A percentile compares a stretch with the other conserved stretches of the same genome.
These are phyloP conservation scores for Poeciliopsis paucimaculata DNA, from an alignment of 2,797 vertebrate species.

Conservation along the genomic window DNA sequence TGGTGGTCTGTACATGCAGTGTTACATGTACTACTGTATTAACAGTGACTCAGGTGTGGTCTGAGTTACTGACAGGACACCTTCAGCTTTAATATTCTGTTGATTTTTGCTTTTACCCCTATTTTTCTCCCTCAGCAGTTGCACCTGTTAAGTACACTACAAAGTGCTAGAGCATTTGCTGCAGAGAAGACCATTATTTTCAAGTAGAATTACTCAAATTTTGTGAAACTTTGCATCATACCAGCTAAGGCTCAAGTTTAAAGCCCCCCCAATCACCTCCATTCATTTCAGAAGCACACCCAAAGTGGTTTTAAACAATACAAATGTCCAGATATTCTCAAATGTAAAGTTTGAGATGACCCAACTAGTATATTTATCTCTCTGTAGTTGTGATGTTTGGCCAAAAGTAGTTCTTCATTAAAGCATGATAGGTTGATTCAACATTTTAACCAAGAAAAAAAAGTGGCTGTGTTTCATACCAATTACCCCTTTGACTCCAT, in stretches of 20 bases:
- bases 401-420: no score
- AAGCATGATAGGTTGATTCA: no score
- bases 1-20: no score
- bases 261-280: background rate
- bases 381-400: no score
- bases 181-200: slow-evolving; percentile 1
- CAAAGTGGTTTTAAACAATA: slow-evolving; percentile 38
- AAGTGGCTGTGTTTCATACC: no score
- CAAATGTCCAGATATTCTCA: background rate
- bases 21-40: no score
- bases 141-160: background rate
- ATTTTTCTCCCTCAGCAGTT: background rate
- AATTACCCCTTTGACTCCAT: no score
- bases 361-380: no score
- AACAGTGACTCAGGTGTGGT: no score
- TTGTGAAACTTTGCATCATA: slow-evolving; percentile 6
- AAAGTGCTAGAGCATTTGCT: background rate
- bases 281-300: slow-evolving; percentile 22
- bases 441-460: no score
- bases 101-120: background rate
- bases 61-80: background rate
- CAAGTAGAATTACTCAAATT: background rate
- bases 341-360: no score
- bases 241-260: slow-evolving; percentile 14
- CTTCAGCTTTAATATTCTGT: background rate